Evolutionary conservation across 2,113 vertebrate genomes (phyloP), one percentile per base, ranked within the genome.

Genomic region (Sinocyclocheilus maitianheensis): DNA sequence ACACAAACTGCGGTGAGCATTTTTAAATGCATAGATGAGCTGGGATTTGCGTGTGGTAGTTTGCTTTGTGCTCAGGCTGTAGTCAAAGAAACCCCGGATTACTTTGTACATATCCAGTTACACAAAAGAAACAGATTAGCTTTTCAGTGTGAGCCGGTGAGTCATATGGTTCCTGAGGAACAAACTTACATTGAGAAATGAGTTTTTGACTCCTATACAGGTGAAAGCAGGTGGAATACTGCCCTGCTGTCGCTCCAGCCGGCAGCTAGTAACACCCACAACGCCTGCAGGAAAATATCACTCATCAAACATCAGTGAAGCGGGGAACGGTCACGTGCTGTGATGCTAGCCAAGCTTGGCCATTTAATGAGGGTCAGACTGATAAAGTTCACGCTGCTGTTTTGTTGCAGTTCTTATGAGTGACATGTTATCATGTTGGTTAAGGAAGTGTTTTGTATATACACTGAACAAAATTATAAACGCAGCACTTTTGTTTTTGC

Each of bases 51-150:
- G 62, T 55, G 51, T 67, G 60, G 78, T 84, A 81, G 78, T 83
- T 51, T 55, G 53, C 86, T 86, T 86, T 78, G 53, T 76, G 20
- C 72, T 63, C 30, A n/a, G 69, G 6, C 26, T 62, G 89, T 87
- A 88, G 87, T 88, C 81, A 75, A 76, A 86, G 76, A 88, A 83
- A 83, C 81, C 67, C 69, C 7, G 69, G 69, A 74, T 82, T 72
- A 86, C 69, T 81, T 65, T 53, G 34, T 65, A 74, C 67, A 81
- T 82, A 81, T 88, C 78, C 13, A 46, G 62, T 78, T 83, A 60
- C 84, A 77, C 79, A 82, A 85, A 71, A 85, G 65, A 80, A 85
- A 78, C 87, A 85, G 87, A 40, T 63, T 83, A 62, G 30, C 80
- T 65, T 80, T 81, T 81, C 72, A 65, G 12, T 53, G 62, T 16